Evolutionary conservation across 2,888 invertebrate genomes (phyloP), one percentile per base, ranked within the genome.

Genomic region (Euclidia mi): DNA sequence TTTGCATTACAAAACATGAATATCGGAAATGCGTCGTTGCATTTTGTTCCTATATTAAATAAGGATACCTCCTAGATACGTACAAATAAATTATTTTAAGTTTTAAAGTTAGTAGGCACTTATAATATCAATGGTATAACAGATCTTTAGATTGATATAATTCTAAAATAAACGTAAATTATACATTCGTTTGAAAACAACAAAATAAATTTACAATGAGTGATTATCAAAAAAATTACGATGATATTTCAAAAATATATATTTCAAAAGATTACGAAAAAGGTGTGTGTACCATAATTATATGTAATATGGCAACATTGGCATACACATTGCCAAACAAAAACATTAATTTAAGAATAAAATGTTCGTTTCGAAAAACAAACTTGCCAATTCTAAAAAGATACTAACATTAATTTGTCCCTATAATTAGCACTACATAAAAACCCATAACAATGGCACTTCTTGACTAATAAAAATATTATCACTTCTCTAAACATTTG

Each of bases 61-160:
- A 69, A 57, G 49, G 48, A 65, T 65, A 72, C 72, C 73, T 69
- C 68, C 72, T 65, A 78, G 56, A 58, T 71, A 60, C 76, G 66
- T 82, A 84, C 68, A 78, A 85, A 89, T 90, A 89, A 89, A 87
- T 89, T 83, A 87, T 75, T 73, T 79, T 81, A 82, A 66, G 63
- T 71, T 69, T 79, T 65, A 71, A 75, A 53, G 74, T 83, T 79
- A 78, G 66, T 77, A 68, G 59, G 74, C 76, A 79, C 87, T 88
- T 88, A 89, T 68, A 85, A 81, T 90, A 91, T 90, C 90, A 91
- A 89, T 89, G 87, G 88, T 81, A 85, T 86, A 82, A 87, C 85
- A 89, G 84, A 88, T 88, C 82, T 79, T 77, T 79, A 58, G 65
- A 75, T 78, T 72, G 64, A 72, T 63, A 68, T 58, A 68, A 59